Base-by-base conservation (phyloP, 2,113 vertebrate species). In the Oenanthe melanoleuca region DNA sequence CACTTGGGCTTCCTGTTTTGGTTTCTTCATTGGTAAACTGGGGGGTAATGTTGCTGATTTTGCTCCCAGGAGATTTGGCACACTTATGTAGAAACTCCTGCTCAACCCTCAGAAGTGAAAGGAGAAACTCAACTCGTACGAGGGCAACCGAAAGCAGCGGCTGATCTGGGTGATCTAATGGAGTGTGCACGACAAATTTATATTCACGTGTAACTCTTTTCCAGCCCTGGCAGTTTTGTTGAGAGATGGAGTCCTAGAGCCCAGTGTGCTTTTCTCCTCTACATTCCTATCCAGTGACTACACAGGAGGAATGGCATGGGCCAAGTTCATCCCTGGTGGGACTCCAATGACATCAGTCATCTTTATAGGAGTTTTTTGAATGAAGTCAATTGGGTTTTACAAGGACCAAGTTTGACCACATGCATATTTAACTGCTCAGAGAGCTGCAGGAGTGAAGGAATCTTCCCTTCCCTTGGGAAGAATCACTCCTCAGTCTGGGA, bases 291-390 rank as follows among this genome's bases (percentile, higher is more conserved):
- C 61, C 73, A 84, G 25, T 97, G 96, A 95, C 93, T 95, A 88
- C 90, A 92, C 75, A 96, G 90, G 88, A 93, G 65, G 84, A 96
- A 88, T 92, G 92, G 73, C 82, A 96, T 60, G 79, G 95, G 94
- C 92, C 94, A 94, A 86, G 86, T 95, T 93, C 92, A 92, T 93
- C 93, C 93, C 88, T 93, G 75, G 86, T 96, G 92, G 66, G 94
- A 93, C 88, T 94, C 80, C 91, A 95, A 61, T 97, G 95, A 93
- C 94, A 93, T 96, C 90, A 96, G 88, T 91, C 93, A 94, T 96
- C 95, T 96, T 96, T 97, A 95, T 88, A 95, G 95, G 81, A 93
- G 81, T 23, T 92, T 94, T 95, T 86, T 80, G 75, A 95, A 86
- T 80, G 75, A 92, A 96, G 81, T 93, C 75, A 86, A 74, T 88